Evolutionary conservation across 2,888 invertebrate genomes (phyloP).

Genomic region (Sarcophaga rosellei): DNA sequence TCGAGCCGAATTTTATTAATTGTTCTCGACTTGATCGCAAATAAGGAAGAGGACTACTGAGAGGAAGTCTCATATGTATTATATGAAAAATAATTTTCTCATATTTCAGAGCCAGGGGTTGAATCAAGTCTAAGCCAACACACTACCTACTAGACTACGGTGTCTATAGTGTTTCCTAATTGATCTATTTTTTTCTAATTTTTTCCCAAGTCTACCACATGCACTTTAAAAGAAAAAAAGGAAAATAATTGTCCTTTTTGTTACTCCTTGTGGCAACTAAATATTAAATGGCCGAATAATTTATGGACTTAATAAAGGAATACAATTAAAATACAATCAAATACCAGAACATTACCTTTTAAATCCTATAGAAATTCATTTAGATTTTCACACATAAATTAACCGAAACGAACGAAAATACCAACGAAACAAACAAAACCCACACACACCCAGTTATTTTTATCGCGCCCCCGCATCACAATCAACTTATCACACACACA

Average conservation of each 20-base stretch:
- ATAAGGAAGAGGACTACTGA: too few relatives aligned
- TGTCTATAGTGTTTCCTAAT: too few relatives aligned
- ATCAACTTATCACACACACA: not conserved
- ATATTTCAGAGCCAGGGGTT: too few relatives aligned
- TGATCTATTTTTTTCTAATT: not conserved
- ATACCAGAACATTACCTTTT: slow-evolving; percentile 58
- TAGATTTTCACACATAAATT: slow-evolving; percentile 67
- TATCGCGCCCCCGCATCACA: not conserved
- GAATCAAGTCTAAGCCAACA: too few relatives aligned
- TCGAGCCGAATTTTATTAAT: too few relatives aligned
- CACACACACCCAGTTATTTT: not conserved
- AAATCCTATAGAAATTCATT: slow-evolving; percentile 62
- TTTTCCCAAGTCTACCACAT: not conserved
- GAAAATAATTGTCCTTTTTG: not conserved
- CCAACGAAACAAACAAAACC: not conserved
- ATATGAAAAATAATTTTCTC: too few relatives aligned
- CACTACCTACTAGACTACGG: too few relatives aligned
- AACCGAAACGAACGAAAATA: slow-evolving; percentile 25
- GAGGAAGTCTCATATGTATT: too few relatives aligned
- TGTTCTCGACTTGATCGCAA: too few relatives aligned
- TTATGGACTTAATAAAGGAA: slow-evolving; percentile 63
- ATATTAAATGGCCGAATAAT: slow-evolving; percentile 43
- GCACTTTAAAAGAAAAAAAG: too few relatives aligned
- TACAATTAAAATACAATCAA: slow-evolving; percentile 66
- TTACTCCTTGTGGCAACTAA: not conserved